These are phyloP conservation scores for Semibalanus balanoides DNA, from an alignment of 1,140 invertebrate genomes.

Conservation along the genomic window DNA sequence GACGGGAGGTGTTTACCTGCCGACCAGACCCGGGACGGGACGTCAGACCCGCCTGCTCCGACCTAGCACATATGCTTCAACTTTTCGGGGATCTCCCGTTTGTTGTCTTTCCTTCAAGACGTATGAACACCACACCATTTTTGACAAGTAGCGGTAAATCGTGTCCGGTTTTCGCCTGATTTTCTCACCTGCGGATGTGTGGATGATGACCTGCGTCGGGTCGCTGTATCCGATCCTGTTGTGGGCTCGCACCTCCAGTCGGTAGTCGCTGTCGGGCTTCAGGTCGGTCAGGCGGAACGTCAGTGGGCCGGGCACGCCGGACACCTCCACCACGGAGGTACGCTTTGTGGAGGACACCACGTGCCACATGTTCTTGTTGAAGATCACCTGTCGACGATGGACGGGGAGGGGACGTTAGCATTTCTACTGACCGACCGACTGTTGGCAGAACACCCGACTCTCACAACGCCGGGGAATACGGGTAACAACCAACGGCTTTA, in stretches of 20 bases:
- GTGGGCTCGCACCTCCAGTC: constrained; percentile 63
- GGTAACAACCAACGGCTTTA: too few species aligned
- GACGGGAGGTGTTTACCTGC: background rate
- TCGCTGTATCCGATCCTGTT: constrained; percentile 66
- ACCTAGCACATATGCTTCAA: too few species aligned
- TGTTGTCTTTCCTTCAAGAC: too few species aligned
- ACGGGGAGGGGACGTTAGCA: constrained; percentile 30
- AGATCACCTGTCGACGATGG: constrained; percentile 21
- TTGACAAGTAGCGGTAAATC: too few species aligned
- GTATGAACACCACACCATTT: too few species aligned
- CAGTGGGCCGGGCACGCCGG: constrained; percentile 41
- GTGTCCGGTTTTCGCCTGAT: too few species aligned
- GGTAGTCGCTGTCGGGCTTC: constrained; percentile 58
- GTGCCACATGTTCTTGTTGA: constrained; percentile 36
- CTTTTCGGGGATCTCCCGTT: too few species aligned
- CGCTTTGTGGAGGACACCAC: constrained; percentile 36
- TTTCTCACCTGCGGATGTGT: constrained; percentile 61
- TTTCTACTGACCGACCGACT: too few species aligned
- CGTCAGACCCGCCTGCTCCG: constrained; percentile 42
- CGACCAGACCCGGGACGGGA: too few species aligned
- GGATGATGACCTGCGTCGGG: constrained; percentile 55
- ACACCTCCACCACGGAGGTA: constrained; percentile 27
- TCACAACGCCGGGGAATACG: too few species aligned
- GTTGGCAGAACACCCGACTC: too few species aligned
- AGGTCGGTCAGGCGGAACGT: constrained; percentile 49